Evolutionary conservation across 1,140 invertebrate species (phyloP).

Genomic region (Dreissena polymorpha): DNA sequence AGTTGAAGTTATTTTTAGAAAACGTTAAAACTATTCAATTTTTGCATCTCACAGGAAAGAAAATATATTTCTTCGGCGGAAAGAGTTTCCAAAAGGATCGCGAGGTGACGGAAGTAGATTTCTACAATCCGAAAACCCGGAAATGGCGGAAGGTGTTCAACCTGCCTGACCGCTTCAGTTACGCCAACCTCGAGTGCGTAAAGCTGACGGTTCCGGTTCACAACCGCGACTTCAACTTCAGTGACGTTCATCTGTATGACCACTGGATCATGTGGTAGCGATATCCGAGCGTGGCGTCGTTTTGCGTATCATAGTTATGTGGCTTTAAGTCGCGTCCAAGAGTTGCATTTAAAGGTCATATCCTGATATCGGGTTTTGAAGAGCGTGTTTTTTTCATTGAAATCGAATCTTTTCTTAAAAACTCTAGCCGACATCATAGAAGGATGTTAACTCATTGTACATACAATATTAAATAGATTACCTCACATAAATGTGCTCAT

Average conservation of each 20-base stretch:
- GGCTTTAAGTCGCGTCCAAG: no score
- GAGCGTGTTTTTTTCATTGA: no score
- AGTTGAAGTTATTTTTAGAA: no score
- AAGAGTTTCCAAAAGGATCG: conserved; percentile 57
- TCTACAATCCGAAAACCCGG: conserved; percentile 59
- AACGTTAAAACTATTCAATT: not conserved
- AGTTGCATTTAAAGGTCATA: no score
- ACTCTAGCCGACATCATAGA: no score
- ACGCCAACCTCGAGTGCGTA: conserved; percentile 60
- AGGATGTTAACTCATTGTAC: no score
- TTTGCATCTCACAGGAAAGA: conserved; percentile 47
- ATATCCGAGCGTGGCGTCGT: not conserved
- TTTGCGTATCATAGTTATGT: no score
- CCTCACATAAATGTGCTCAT: no score
- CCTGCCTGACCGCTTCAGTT: conserved; percentile 59
- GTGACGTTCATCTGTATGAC: conserved; percentile 61
- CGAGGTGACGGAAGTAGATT: conserved; percentile 55
- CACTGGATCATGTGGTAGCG: conserved; percentile 66
- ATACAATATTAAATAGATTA: no score
- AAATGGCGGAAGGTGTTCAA: conserved; percentile 63
- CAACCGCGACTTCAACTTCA: conserved; percentile 63
- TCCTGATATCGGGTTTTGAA: no score
- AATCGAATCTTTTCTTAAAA: no score
- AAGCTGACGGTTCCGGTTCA: conserved; percentile 53
- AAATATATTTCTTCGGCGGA: conserved; percentile 64